Conservation (phyloP, 1,140 invertebrate genomes). For the Diachasma alloeum region DNA sequence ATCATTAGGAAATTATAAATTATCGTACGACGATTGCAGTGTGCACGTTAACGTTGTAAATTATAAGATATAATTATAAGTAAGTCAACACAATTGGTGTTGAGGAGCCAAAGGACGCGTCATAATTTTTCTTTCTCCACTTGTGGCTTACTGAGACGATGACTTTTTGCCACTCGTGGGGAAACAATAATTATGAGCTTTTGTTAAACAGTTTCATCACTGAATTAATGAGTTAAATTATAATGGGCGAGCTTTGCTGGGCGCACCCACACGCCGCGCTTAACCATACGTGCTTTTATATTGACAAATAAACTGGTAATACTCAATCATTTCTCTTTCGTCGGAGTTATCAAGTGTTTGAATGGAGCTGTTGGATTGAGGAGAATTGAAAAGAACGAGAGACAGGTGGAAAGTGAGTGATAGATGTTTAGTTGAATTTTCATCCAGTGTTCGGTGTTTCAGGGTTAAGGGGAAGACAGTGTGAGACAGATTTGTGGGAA, state of each 20-base stretch:
- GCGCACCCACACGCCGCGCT: constrained; percentile 50
- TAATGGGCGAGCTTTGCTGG: constrained; percentile 41
- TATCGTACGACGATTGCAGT: constrained; percentile 14
- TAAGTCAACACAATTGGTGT: neutral
- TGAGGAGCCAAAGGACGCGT: neutral
- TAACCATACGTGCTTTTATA: constrained; percentile 51
- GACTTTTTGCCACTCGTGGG: neutral
- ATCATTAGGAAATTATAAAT: neutral
- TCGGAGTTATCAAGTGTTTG: constrained; percentile 12
- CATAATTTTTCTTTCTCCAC: neutral
- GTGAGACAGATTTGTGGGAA: constrained; percentile 11
- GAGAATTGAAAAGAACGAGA: constrained; percentile 8
- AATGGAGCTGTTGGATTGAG: neutral
- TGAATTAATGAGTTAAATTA: constrained; percentile 4
- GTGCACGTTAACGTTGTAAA: constrained; percentile 12
- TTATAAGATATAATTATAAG: neutral
- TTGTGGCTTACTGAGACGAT: neutral
- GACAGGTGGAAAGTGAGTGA: constrained; percentile 14
- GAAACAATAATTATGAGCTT: neutral
- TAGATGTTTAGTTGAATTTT: neutral
- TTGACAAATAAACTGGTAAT: neutral
- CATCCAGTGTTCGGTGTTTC: neutral
- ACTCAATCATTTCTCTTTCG: constrained; percentile 3
- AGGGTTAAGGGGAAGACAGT: neutral
- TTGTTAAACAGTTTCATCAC: neutral